Evolutionary conservation across 2,888 invertebrate genomes (phyloP).

Genomic region (Ochropleura leucogaster): DNA sequence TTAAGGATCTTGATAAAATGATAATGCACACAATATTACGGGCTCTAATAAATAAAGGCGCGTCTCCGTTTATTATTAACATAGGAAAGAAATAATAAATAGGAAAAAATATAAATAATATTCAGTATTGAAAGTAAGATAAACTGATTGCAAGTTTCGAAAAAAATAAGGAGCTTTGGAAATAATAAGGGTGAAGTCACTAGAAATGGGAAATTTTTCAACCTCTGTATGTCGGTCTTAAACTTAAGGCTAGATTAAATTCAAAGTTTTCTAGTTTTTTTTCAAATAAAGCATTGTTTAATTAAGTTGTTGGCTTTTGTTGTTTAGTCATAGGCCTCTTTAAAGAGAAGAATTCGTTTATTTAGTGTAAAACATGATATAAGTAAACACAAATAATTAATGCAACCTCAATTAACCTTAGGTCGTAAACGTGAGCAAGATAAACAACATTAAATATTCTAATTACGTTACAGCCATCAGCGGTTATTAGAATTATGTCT

Average conservation of each 20-base stretch:
- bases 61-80: no score
- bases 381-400: slow-evolving; percentile 53
- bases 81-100: no score
- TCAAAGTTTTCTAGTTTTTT: not conserved
- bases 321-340: not conserved
- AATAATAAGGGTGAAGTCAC: not conserved
- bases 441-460: slow-evolving; percentile 46
- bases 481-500: slow-evolving; percentile 36
- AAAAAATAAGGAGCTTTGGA: not conserved
- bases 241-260: not conserved
- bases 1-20: not conserved
- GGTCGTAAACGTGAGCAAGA: slow-evolving; percentile 21
- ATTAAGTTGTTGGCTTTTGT: not conserved
- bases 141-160: not conserved
- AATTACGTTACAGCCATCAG: slow-evolving; percentile 30
- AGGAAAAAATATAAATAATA: no score
- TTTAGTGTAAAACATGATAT: slow-evolving; percentile 24
- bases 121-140: not conserved
- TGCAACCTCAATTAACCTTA: slow-evolving; percentile 51
- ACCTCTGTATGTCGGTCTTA: not conserved
- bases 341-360: slow-evolving; percentile 25
- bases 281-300: not conserved
- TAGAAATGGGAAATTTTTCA: no score
- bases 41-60: not conserved
- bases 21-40: no score